These are phyloP conservation scores for Lytechinus pictus DNA, from an alignment of 35 echinoderm and acorn worm species.

Conservation along the genomic window DNA sequence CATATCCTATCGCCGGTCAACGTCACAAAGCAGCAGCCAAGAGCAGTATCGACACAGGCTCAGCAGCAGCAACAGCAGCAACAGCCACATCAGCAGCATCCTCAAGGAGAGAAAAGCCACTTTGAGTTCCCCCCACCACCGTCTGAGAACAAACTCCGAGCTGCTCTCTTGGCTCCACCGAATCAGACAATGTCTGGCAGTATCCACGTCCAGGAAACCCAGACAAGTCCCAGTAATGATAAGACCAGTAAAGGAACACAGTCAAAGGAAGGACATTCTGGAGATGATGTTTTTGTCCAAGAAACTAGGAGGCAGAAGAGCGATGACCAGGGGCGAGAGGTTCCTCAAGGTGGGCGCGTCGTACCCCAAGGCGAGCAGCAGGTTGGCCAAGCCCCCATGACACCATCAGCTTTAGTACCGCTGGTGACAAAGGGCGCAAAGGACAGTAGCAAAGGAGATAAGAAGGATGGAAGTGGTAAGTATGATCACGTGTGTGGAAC, in stretches of 20 bases:
- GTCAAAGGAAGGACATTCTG: constrained; percentile 7
- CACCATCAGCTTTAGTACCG: constrained; percentile 10
- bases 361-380: constrained; percentile 13
- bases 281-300: constrained; percentile 22
- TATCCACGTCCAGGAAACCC: constrained; percentile 60
- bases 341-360: constrained; percentile 1
- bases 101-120: constrained; percentile 51
- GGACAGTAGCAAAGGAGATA: constrained; percentile 25
- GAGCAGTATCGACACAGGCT: neutral
- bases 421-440: constrained; percentile 21
- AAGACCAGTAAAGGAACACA: constrained; percentile 52
- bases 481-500: neutral
- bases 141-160: constrained; percentile 79
- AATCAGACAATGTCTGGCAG: constrained; percentile 39
- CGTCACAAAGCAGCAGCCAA: constrained; percentile 53
- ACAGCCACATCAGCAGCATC: neutral
- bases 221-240: constrained; percentile 70
- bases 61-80: neutral
- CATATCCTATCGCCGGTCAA: constrained; percentile 76
- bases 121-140: constrained; percentile 78
- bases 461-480: constrained; percentile 26
- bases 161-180: constrained; percentile 79
- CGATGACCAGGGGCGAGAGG: constrained; percentile 37
- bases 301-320: constrained; percentile 38
- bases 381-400: constrained; percentile 11